Conservation (phyloP, 2,888 invertebrate species). For the Sinhomidia bicolor region DNA sequence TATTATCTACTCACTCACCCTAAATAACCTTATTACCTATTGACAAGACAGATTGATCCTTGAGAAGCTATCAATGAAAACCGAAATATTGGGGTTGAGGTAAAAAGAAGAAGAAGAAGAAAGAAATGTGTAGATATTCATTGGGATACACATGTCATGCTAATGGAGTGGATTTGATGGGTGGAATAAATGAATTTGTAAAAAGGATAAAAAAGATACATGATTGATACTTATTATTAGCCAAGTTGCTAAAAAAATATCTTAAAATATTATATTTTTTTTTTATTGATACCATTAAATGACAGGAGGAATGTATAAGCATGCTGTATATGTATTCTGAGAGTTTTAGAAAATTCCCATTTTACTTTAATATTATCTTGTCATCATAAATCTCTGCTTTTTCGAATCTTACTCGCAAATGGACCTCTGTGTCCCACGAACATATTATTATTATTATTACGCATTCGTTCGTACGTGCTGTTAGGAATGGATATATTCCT, state of each 20-base stretch:
- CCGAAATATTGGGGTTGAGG: background rate
- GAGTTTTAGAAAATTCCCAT: too few species aligned
- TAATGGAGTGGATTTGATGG: background rate
- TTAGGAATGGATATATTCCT: too few species aligned
- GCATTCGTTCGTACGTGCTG: too few species aligned
- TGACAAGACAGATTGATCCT: conserved; percentile 13
- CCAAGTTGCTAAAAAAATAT: background rate
- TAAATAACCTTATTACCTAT: conserved; percentile 15
- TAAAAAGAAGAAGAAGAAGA: background rate
- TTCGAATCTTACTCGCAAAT: background rate
- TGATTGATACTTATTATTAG: background rate
- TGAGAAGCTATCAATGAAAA: background rate
- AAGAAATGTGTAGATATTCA: too few species aligned
- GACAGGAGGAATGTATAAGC: too few species aligned
- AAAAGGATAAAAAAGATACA: too few species aligned
- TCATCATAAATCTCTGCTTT: conserved; percentile 57
- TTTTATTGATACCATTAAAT: background rate
- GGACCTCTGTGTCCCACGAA: background rate
- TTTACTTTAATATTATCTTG: background rate
- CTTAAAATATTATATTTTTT: background rate
- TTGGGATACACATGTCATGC: too few species aligned
- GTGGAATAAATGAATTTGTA: background rate
- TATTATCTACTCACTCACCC: background rate
- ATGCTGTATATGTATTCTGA: too few species aligned
- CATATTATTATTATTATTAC: too few species aligned